phyloP scores from a whole-genome alignment of 2,888 invertebrate genomes.

The Phortica magna region DNA sequence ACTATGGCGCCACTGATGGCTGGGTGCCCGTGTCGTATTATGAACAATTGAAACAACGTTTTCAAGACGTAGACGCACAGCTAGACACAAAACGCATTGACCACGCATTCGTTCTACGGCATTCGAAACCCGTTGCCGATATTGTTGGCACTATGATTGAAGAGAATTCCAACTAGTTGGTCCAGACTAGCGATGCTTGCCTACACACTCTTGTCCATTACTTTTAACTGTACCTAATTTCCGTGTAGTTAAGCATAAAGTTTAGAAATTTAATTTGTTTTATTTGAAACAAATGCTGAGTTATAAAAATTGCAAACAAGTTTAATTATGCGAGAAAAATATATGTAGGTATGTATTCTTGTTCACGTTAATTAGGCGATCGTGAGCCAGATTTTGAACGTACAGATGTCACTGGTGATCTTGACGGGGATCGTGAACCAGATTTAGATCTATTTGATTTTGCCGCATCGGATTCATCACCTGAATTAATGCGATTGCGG shows the following conservation, averaged over 20 bases:
- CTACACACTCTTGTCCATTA: slow-evolving; percentile 8
- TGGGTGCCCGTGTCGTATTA: slow-evolving; percentile 90
- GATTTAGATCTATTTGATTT: slow-evolving; percentile 47
- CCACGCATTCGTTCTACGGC: slow-evolving; percentile 90
- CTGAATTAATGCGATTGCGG: slow-evolving; percentile 69
- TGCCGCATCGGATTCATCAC: slow-evolving; percentile 62
- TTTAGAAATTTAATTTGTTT: neutral
- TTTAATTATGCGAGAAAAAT: neutral
- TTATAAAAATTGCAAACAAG: neutral
- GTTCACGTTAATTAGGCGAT: slow-evolving; percentile 56
- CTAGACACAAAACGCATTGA: slow-evolving; percentile 81
- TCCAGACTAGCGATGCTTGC: slow-evolving; percentile 31
- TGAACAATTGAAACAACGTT: slow-evolving; percentile 81
- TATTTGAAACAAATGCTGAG: neutral
- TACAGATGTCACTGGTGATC: slow-evolving; percentile 37
- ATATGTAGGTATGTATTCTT: neutral
- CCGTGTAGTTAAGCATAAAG: neutral
- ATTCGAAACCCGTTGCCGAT: slow-evolving; percentile 81
- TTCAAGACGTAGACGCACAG: slow-evolving; percentile 82
- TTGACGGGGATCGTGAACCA: slow-evolving; percentile 35
- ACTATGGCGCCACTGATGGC: slow-evolving; percentile 88
- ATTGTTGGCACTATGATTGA: slow-evolving; percentile 75
- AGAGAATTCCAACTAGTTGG: slow-evolving; percentile 52
- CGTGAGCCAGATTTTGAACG: slow-evolving; percentile 68
- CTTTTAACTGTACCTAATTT: neutral